phyloP scores from a whole-genome alignment of 1,140 invertebrate genomes.

The Aphaenogaster rudis region DNA sequence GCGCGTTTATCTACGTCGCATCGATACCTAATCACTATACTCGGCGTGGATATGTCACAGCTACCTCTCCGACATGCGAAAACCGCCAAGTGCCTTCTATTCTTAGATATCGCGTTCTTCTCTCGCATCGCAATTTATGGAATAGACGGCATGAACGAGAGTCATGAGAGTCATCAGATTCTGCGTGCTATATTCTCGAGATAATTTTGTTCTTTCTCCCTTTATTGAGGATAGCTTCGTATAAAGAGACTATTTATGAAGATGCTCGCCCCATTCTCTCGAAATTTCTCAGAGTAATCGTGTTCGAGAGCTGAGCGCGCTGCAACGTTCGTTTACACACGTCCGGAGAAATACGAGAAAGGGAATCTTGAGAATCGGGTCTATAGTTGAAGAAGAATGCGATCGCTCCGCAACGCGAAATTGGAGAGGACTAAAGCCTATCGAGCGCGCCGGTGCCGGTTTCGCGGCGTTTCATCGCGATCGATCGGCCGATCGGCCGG shows the following conservation, averaged over 20 bases:
- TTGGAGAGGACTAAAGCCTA: neutral
- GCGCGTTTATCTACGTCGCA: slow-evolving; percentile 49
- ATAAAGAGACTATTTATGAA: neutral
- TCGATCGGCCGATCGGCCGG: neutral
- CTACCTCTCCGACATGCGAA: neutral
- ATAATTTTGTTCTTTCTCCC: neutral
- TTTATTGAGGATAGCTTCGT: neutral
- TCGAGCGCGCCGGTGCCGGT: neutral
- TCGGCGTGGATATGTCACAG: slow-evolving; percentile 34
- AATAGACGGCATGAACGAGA: neutral
- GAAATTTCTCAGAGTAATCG: neutral
- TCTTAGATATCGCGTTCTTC: neutral
- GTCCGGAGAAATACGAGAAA: neutral
- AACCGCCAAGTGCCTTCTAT: neutral
- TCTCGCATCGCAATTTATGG: neutral
- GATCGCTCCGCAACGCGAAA: neutral
- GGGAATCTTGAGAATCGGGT: neutral
- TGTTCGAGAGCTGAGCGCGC: neutral
- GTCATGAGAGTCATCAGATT: neutral
- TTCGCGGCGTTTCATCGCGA: neutral
- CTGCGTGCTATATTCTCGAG: neutral
- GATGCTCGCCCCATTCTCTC: neutral
- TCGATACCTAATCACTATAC: slow-evolving; percentile 66
- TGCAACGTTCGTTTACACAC: neutral
- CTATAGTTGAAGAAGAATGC: neutral